Conservation (phyloP, 2,797 vertebrate genomes). For the Hyperoplus lanceolatus region DNA sequence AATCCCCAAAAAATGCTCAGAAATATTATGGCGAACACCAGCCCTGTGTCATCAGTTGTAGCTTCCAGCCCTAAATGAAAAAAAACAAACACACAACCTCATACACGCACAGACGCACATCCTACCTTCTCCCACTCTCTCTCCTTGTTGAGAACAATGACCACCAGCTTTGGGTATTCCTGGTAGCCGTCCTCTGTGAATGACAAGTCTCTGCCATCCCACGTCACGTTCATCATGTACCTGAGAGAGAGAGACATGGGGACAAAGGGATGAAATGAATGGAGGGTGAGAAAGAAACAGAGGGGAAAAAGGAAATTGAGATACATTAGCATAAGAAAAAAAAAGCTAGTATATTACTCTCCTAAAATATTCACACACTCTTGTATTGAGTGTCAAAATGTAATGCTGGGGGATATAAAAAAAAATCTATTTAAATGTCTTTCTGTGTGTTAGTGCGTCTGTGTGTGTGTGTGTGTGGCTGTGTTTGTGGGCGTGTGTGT, state of each 20-base stretch:
- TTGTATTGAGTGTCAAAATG: constrained; percentile 21
- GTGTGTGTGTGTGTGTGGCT: neutral
- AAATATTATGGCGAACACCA: neutral
- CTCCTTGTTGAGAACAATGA: constrained; percentile 95
- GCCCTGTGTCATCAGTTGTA: neutral
- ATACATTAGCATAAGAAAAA: constrained; percentile 62
- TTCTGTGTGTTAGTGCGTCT: neutral
- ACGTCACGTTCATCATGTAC: constrained; percentile 99
- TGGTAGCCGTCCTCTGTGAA: constrained; percentile 98
- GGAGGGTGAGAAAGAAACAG: constrained; percentile 28
- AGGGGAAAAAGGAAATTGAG: constrained; percentile 56
- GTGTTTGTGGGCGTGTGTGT: neutral
- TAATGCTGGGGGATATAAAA: constrained; percentile 8
- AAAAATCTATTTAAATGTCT: neutral
- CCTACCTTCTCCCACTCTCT: constrained; percentile 97
- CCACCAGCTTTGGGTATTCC: constrained; percentile 94
- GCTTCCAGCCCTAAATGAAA: neutral
- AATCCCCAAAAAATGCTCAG: neutral
- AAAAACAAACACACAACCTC: constrained; percentile 1
- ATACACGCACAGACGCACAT: neutral
- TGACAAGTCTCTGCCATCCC: constrained; percentile 96
- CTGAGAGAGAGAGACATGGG: constrained; percentile 78
- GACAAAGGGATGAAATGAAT: constrained; percentile 20
- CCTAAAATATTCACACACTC: constrained; percentile 45
- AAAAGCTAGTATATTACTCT: constrained; percentile 33